Evolutionary conservation across 2,797 vertebrate genomes (phyloP).

Genomic region (Xiphophorus birchmanni): DNA sequence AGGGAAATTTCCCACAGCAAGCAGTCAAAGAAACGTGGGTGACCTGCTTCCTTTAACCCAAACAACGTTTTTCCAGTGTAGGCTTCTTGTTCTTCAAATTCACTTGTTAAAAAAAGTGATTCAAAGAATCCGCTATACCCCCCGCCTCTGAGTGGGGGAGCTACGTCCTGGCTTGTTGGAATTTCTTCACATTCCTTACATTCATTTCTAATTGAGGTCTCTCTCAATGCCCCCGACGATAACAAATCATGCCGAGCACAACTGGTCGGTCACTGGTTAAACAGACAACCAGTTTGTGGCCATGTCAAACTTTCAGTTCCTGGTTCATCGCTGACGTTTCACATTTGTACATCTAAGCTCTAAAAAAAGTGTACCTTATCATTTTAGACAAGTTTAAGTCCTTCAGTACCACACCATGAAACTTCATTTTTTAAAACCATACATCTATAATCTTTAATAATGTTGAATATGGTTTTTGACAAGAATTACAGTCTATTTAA

Average conservation of each 20-base stretch:
- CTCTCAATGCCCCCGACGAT: slow-evolving; percentile 47
- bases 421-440: neutral
- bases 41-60: neutral
- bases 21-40: neutral
- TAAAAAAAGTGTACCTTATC: slow-evolving; percentile 16
- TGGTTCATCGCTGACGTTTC: slow-evolving; percentile 22
- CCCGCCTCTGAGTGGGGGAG: slow-evolving; percentile 27
- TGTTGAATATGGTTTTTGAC: neutral
- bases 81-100: neutral
- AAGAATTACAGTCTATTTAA: neutral
- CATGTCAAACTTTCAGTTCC: slow-evolving; percentile 13
- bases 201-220: slow-evolving; percentile 67
- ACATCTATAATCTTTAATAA: slow-evolving; percentile 3
- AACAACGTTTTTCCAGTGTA: neutral
- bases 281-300: slow-evolving; percentile 22
- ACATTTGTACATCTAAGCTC: slow-evolving; percentile 37
- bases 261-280: slow-evolving; percentile 5
- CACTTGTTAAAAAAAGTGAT: slow-evolving; percentile 17
- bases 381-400: slow-evolving; percentile 6
- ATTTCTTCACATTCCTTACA: slow-evolving; percentile 72
- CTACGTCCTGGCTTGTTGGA: slow-evolving; percentile 40
- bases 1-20: neutral
- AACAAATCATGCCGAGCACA: slow-evolving; percentile 26
- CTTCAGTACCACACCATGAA: neutral
- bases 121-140: slow-evolving; percentile 1